Conservation (phyloP, 2,888 invertebrate species). For the Piscicola geometra region DNA sequence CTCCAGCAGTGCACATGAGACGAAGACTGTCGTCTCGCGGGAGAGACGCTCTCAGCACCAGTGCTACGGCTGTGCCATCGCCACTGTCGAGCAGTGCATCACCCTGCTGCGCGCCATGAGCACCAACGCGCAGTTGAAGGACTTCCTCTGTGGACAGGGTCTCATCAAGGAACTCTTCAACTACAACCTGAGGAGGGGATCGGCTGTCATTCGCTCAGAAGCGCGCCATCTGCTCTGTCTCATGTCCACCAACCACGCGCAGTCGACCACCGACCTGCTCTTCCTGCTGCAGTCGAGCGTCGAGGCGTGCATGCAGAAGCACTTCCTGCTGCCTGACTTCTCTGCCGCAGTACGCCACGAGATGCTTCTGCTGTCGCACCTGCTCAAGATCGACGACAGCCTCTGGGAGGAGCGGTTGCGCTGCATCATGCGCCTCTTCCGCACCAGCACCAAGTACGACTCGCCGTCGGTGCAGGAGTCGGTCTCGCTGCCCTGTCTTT, state of each 20-base stretch:
- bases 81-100: slow-evolving; percentile 88
- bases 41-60: slow-evolving; percentile 36
- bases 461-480: slow-evolving; percentile 82
- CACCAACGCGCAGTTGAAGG: slow-evolving; percentile 55
- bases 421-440: slow-evolving; percentile 74
- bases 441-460: slow-evolving; percentile 62
- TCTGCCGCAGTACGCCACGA: slow-evolving; percentile 75
- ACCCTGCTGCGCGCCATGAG: slow-evolving; percentile 83
- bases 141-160: slow-evolving; percentile 60
- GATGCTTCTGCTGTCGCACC: slow-evolving; percentile 77
- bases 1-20: slow-evolving; percentile 9
- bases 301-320: slow-evolving; percentile 60
- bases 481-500: slow-evolving; percentile 83
- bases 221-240: slow-evolving; percentile 81
- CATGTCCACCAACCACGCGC: slow-evolving; percentile 77
- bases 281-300: slow-evolving; percentile 75
- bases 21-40: background rate
- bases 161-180: slow-evolving; percentile 82
- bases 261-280: slow-evolving; percentile 78
- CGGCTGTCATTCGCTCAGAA: slow-evolving; percentile 68
- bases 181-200: slow-evolving; percentile 81
- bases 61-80: slow-evolving; percentile 66
- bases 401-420: slow-evolving; percentile 90
- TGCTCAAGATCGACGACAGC: slow-evolving; percentile 84
- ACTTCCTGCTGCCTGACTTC: slow-evolving; percentile 65